Percentiles rank a stretch among this genome's conserved stretches.
These are phyloP conservation scores for Pseudopodoces humilis DNA, from an alignment of 2,113 vertebrate genomes.

Conservation along the genomic window DNA sequence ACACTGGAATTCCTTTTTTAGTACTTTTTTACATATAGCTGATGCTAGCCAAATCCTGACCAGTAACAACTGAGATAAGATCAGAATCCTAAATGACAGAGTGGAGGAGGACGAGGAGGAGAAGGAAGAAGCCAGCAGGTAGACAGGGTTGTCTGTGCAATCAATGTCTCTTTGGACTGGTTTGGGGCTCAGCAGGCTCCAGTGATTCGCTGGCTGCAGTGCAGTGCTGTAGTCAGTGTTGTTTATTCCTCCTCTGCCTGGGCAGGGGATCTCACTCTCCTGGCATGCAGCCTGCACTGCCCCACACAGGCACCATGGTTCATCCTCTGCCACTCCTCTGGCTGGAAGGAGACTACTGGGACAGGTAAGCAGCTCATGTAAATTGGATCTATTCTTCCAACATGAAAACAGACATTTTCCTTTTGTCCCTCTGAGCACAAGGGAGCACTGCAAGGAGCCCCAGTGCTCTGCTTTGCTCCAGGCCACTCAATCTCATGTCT, in stretches of 20 bases:
- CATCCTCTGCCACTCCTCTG: neutral
- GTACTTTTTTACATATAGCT: neutral
- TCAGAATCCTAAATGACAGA: neutral
- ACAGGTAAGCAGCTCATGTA: accelerated
- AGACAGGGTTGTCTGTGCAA: accelerated
- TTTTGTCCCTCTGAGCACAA: neutral
- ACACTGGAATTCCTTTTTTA: neutral
- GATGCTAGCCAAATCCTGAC: neutral
- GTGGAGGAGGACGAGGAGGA: neutral
- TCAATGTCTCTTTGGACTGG: neutral
- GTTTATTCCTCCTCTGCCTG: neutral
- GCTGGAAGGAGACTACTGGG: neutral
- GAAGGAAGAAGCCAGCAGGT: neutral
- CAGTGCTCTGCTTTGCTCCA: neutral
- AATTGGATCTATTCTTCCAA: neutral
- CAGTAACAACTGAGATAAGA: accelerated
- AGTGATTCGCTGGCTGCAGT: neutral
- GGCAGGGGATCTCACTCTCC: neutral
- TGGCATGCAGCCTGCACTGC: accelerated
- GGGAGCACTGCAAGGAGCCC: neutral
- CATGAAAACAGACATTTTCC: neutral
- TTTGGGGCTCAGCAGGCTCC: neutral
- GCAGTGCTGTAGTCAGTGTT: neutral
- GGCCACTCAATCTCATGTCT: accelerated
- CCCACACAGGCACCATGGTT: accelerated